Evolutionary conservation across 2,797 vertebrate species (phyloP).

Genomic region (Lemur catta): DNA sequence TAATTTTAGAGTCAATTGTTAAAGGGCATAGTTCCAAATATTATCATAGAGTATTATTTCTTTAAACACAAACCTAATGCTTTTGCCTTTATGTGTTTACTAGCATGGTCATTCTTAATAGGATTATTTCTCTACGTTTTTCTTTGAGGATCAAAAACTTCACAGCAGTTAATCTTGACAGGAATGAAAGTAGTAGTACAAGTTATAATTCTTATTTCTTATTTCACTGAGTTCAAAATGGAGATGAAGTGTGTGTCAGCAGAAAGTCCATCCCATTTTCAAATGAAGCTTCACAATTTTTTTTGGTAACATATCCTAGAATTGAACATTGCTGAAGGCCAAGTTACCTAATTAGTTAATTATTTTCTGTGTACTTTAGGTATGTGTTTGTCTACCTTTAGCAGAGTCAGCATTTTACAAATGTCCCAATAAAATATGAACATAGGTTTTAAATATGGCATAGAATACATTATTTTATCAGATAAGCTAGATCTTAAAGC

Average conservation of each 20-base stretch:
- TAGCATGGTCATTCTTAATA: not conserved
- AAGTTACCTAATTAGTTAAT: not conserved
- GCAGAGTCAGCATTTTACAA: not conserved
- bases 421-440: slow-evolving; percentile 20
- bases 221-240: not conserved
- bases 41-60: not conserved
- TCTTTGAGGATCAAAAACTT: not conserved
- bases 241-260: not conserved
- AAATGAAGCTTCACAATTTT: not conserved
- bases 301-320: not conserved
- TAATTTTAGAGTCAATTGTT: not conserved
- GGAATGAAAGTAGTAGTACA: not conserved
- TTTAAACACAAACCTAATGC: not conserved
- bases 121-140: not conserved
- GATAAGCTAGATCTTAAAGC: not conserved
- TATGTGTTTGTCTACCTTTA: not conserved
- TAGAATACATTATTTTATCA: not conserved
- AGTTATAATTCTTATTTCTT: not conserved
- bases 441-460: not conserved
- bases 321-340: not conserved
- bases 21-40: not conserved
- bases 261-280: not conserved
- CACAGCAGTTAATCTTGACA: not conserved
- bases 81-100: not conserved
- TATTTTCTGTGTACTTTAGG: not conserved